Percentiles rank a stretch among this genome's conserved stretches.
Conservation (phyloP, 2,113 vertebrate species). For the Prochilodus magdalenae region DNA sequence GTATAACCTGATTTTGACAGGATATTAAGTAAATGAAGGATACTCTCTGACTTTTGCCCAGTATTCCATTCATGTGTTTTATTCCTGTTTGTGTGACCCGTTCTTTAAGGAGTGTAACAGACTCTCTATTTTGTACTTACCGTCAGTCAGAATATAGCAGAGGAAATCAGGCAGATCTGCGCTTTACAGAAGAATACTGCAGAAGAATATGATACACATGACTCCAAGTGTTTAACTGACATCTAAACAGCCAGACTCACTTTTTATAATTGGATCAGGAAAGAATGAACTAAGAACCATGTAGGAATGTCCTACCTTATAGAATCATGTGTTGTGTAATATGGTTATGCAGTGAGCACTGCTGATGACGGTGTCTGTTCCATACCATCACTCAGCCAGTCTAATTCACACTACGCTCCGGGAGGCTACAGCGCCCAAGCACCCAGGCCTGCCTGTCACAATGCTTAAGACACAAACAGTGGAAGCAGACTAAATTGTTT, state of each 20-base stretch:
- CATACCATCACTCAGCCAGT: conserved; percentile 8
- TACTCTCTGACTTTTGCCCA: no score
- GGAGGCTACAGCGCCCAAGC: conserved; percentile 21
- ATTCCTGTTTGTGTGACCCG: neutral
- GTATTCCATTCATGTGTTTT: neutral
- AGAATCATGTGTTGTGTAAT: conserved; percentile 9
- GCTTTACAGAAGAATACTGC: neutral
- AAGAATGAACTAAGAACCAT: neutral
- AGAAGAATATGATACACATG: neutral
- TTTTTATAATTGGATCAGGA: neutral
- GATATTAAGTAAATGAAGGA: no score
- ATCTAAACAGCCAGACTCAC: conserved; percentile 24
- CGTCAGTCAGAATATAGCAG: neutral
- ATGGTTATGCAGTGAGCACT: neutral
- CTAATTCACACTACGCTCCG: conserved; percentile 24
- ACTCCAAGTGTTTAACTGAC: conserved; percentile 29
- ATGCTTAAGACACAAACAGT: conserved; percentile 31
- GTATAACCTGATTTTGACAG: no score
- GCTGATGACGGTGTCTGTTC: conserved; percentile 7
- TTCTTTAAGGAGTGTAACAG: neutral
- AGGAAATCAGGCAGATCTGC: conserved; percentile 20
- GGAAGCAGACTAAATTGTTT: conserved; percentile 38
- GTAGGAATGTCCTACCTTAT: neutral
- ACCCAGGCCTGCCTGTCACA: conserved; percentile 35
- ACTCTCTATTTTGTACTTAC: neutral